A percentile compares a stretch with the other conserved stretches of the same genome.
Conservation (phyloP, 2,888 invertebrate genomes). For the Phengaris alcon region DNA sequence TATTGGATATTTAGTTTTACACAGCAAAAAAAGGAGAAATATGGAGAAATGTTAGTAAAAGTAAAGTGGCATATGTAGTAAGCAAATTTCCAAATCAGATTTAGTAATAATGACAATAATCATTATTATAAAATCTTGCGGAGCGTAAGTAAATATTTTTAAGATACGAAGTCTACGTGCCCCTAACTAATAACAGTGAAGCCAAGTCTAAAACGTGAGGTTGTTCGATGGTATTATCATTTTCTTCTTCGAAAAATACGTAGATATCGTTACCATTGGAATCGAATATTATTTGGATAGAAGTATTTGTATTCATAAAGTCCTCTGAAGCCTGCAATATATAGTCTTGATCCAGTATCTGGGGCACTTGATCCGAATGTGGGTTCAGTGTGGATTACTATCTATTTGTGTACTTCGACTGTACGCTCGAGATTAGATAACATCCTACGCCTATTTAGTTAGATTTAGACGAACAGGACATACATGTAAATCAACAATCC, state of each 20-base stretch:
- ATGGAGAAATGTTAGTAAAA: too few relatives aligned
- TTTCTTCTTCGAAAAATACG: background rate
- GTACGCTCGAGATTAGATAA: background rate
- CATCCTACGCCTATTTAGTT: slow-evolving; percentile 1
- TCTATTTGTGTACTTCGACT: slow-evolving; percentile 18
- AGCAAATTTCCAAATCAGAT: too few relatives aligned
- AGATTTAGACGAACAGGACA: background rate
- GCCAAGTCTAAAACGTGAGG: too few relatives aligned
- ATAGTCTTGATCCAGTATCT: slow-evolving; percentile 17
- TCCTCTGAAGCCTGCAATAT: slow-evolving; percentile 17
- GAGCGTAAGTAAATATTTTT: too few relatives aligned
- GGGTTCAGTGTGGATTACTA: slow-evolving; percentile 11
- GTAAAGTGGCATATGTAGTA: too few relatives aligned
- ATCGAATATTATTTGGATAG: slow-evolving; percentile 2
- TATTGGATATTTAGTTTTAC: too few relatives aligned
- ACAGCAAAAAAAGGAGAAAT: too few relatives aligned
- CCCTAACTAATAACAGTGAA: too few relatives aligned
- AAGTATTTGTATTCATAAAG: slow-evolving; percentile 22
- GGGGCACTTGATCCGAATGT: slow-evolving; percentile 19
- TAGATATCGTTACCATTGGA: background rate
- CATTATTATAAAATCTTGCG: too few relatives aligned
- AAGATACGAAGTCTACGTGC: too few relatives aligned
- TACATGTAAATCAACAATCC: background rate
- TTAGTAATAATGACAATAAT: too few relatives aligned
- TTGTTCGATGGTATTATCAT: background rate